These are phyloP conservation scores for Gadopsis bispinosus DNA, from an alignment of 2,797 vertebrate genomes.

Conservation along the genomic window DNA sequence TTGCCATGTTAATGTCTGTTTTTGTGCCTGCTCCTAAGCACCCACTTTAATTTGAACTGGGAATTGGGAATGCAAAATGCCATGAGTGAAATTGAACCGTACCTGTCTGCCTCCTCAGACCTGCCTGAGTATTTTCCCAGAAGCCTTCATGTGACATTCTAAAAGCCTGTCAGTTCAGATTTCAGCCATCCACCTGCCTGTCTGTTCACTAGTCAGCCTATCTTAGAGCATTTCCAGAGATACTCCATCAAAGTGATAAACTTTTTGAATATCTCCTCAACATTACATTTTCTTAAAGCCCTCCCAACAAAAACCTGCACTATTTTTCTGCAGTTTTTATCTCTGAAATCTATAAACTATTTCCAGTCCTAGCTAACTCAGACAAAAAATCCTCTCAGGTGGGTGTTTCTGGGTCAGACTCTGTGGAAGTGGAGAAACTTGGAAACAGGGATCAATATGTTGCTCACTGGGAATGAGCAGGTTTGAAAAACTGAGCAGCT, in stretches of 20 bases:
- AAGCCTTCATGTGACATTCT: constrained; percentile 46
- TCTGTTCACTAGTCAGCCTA: constrained; percentile 17
- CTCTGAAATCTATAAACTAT: constrained; percentile 9
- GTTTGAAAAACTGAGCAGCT: constrained; percentile 69
- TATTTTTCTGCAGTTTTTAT: constrained; percentile 15
- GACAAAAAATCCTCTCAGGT: constrained; percentile 27
- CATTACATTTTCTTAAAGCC: constrained; percentile 2
- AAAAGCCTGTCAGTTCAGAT: constrained; percentile 63
- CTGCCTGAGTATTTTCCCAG: constrained; percentile 43
- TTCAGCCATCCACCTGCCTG: constrained; percentile 35
- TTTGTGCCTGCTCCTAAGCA: constrained; percentile 39
- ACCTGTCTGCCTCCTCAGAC: constrained; percentile 47
- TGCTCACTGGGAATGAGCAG: constrained; percentile 46
- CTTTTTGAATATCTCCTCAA: constrained; percentile 23
- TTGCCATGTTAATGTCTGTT: constrained; percentile 38
- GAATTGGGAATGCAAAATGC: constrained; percentile 60
- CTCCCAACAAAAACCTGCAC: not conserved
- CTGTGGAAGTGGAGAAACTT: constrained; percentile 46
- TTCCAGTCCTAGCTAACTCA: constrained; percentile 25
- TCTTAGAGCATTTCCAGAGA: constrained; percentile 19
- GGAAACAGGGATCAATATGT: constrained; percentile 59
- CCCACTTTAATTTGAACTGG: constrained; percentile 60
- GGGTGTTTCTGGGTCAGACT: constrained; percentile 52
- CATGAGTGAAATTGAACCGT: constrained; percentile 55
- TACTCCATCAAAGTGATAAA: constrained; percentile 41